Evolutionary conservation across 2,113 vertebrate genomes (phyloP), one percentile per base, ranked within the genome.

Genomic region (Dipodomys spectabilis): DNA sequence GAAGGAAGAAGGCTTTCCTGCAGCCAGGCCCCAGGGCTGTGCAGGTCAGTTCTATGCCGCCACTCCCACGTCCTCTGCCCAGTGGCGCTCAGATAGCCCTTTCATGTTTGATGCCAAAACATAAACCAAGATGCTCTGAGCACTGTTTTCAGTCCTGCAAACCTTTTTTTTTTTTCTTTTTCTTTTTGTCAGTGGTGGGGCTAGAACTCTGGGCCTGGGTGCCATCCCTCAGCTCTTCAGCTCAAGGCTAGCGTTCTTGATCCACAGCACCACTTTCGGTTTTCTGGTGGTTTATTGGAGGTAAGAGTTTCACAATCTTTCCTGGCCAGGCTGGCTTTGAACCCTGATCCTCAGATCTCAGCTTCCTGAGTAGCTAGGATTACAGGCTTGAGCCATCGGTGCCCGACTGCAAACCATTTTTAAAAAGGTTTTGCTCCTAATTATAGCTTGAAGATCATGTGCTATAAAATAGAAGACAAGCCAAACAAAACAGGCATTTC

Each of bases 391-490:
- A 11, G 57, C 57, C 57, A 60, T 9, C 18, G 6, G 57, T 18
- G 18, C 57, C 57, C 3, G 18, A 60, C 32, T 13, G 5, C 1
- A 22, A 95, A 68, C n/a, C 16, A 2, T 62, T 73, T 68, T 77
- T 84, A 86, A 80, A 67, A 93, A 22, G 5, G 62, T 90, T 64
- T 87, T 85, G 49, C 45, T 93, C 35, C 28, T 72, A n/a, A 82
- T 91, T 91, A 60, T 82, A 72, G 5, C 65, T 49, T 87, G 60
- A 75, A 82, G 74, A 86, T 94, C 74, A 86, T 3, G 44, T 19
- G 68, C 60, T 86, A 75, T 30, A 80, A 82, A 73, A 79, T 0
- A 93, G 32, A 88, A 80, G 32, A 53, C 22, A 23, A 45, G 39
- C 23, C 28, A 77, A 27, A 28, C 39, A 39, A 92, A 75, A 7